A percentile compares a stretch with the other conserved stretches of the same genome.
Evolutionary conservation across 2,113 vertebrate genomes (phyloP).

Genomic region (Ptilorrhoa leucosticta): DNA sequence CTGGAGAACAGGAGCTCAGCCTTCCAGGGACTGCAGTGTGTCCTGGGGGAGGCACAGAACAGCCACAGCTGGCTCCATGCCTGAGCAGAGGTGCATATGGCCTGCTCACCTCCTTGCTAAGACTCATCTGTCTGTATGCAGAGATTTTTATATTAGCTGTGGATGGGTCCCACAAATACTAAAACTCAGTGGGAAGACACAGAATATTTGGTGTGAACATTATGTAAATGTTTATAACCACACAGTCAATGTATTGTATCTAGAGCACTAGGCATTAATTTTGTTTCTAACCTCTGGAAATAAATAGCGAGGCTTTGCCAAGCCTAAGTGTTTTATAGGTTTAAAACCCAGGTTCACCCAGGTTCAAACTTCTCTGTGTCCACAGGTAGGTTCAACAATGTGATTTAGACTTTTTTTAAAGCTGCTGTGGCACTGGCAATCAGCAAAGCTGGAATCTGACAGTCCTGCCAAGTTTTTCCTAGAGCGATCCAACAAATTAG

Average conservation of each 20-base stretch:
- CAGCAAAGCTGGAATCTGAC: background rate
- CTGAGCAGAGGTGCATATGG: fast-evolving
- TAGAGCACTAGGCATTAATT: background rate
- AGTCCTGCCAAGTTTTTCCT: background rate
- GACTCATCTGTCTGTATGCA: background rate
- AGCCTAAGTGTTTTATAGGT: background rate
- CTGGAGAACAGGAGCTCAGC: background rate
- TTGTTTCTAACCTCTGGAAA: background rate
- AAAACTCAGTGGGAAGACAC: background rate
- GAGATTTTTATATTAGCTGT: background rate
- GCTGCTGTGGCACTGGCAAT: background rate
- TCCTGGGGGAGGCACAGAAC: background rate
- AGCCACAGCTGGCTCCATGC: fast-evolving
- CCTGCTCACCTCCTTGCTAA: background rate
- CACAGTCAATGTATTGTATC: background rate
- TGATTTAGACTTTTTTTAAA: background rate
- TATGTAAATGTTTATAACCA: background rate
- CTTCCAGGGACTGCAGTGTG: background rate
- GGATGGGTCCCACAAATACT: background rate
- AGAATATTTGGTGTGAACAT: background rate
- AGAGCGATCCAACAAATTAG: background rate
- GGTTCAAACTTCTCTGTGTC: background rate
- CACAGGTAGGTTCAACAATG: fast-evolving
- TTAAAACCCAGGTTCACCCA: background rate
- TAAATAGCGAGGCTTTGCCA: background rate